Evolutionary conservation across 2,888 invertebrate genomes (phyloP), one percentile per base, ranked within the genome.

Genomic region (Limnephilus marmoratus): DNA sequence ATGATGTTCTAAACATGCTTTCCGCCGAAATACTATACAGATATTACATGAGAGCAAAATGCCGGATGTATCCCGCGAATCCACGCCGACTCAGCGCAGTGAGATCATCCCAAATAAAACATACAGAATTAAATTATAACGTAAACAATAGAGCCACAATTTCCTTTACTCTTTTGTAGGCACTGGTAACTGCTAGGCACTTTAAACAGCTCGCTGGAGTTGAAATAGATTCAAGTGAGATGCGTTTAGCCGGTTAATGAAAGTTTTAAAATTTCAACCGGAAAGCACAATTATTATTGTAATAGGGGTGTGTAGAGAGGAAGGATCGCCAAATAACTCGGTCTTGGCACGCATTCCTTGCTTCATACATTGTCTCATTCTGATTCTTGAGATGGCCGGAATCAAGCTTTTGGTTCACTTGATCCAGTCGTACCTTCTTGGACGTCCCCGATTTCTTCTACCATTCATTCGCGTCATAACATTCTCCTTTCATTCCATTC

Each of bases 51-150:
- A 83, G 83, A 24, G 18, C 83, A 37, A 83, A 83, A 83, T 83
- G 83, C 83, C 83, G 34, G 83, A 83, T 34, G 83, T 83, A 41
- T 83, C 24, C 15, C 18, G 37, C 83, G 18, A 34, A 83, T 37
- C 37, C 34, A 15, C 37, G 83, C 29, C 31, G 37, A 82, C 37
- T 24, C 37, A 34, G 82, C 83, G 83, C 24, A 83, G 41, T 83
- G 83, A 83, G 83, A 37, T 83, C 83, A 83, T 41, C 37, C 83
- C 18, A 83, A 83, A 53, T 18, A 53, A 53, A 82, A 11, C 37
- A 31, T 15, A 34, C 83, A 83, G 37, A 83, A 83, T 83, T 83
- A 83, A 83, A 83, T 34, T 83, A 34, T 83, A 83, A 37, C 37
- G 41, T 83, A 83, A 83, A 83, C 83, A 83, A 83, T 83, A 3